Percentiles rank a stretch among this genome's conserved stretches.
phyloP scores from a whole-genome alignment of 2,797 vertebrate genomes.

The Phrynocephalus forsythii region DNA sequence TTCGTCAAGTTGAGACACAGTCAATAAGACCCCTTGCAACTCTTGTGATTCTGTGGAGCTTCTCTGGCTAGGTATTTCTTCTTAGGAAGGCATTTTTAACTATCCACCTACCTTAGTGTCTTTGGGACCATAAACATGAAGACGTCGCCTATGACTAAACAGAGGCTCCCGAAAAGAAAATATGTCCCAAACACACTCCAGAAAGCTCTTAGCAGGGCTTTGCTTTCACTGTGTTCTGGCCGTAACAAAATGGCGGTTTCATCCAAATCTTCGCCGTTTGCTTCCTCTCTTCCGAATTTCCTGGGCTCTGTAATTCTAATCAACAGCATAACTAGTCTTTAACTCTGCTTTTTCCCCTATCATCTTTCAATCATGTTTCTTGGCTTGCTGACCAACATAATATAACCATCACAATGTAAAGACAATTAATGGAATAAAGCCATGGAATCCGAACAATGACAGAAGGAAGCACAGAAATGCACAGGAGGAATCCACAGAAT shows the following conservation, averaged over 20 bases:
- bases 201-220: constrained; percentile 84
- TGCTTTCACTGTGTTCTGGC: constrained; percentile 77
- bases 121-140: constrained; percentile 92
- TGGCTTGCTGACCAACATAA: background rate
- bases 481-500: background rate
- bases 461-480: too few species aligned
- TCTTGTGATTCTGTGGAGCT: background rate
- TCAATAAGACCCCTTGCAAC: background rate
- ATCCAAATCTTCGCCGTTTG: constrained; percentile 54
- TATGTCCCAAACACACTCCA: constrained; percentile 85
- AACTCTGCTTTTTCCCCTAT: background rate
- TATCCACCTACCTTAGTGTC: constrained; percentile 86
- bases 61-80: background rate
- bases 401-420: background rate
- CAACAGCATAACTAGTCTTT: constrained; percentile 6
- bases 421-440: background rate
- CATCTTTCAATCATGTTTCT: background rate
- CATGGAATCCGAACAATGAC: background rate
- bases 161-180: constrained; percentile 88
- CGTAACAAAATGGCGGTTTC: constrained; percentile 86
- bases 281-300: constrained; percentile 28
- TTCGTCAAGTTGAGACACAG: too few species aligned
- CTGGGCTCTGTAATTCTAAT: constrained; percentile 49
- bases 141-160: constrained; percentile 86
- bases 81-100: background rate